phyloP scores from a whole-genome alignment of 2,113 vertebrate genomes.

The Carettochelys insculpta region DNA sequence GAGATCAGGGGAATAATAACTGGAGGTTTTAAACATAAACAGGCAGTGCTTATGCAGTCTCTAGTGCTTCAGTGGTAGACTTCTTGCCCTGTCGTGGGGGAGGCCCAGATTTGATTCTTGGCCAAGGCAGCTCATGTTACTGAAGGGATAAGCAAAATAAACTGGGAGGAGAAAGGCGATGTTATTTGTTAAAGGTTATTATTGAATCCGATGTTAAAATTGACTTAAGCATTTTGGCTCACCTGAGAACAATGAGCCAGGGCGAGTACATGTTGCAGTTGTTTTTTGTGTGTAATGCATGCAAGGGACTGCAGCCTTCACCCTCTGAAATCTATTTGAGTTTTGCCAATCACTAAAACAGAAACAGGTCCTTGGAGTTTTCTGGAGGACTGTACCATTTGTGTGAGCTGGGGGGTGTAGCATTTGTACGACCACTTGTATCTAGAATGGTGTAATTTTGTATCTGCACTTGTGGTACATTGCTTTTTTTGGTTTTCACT shows the following conservation, averaged over 20 bases:
- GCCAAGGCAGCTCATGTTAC: no score
- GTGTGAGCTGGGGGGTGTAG: not conserved
- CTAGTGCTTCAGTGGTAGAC: no score
- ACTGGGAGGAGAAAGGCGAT: not conserved
- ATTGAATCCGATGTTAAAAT: not conserved
- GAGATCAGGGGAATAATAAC: not conserved
- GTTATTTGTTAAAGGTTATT: not conserved
- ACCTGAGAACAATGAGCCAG: not conserved
- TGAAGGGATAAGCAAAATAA: constrained; percentile 16
- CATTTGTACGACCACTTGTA: constrained; percentile 50
- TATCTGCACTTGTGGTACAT: constrained; percentile 47
- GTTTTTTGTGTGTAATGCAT: not conserved
- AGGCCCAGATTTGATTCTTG: no score
- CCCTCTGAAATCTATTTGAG: not conserved
- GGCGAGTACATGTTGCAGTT: not conserved
- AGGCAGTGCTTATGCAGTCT: not conserved
- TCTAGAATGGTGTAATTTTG: constrained; percentile 54
- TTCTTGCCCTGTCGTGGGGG: no score
- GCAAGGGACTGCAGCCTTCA: rapidly evolving
- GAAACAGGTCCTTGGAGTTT: not conserved
- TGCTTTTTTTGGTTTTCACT: constrained; percentile 24
- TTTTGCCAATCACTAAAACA: rapidly evolving
- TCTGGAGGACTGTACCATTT: not conserved
- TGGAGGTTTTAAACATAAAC: not conserved
- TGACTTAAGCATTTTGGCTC: not conserved